Evolutionary conservation across 2,888 invertebrate species (phyloP), one percentile per base, ranked within the genome.

Genomic region (Diadromus collaris): DNA sequence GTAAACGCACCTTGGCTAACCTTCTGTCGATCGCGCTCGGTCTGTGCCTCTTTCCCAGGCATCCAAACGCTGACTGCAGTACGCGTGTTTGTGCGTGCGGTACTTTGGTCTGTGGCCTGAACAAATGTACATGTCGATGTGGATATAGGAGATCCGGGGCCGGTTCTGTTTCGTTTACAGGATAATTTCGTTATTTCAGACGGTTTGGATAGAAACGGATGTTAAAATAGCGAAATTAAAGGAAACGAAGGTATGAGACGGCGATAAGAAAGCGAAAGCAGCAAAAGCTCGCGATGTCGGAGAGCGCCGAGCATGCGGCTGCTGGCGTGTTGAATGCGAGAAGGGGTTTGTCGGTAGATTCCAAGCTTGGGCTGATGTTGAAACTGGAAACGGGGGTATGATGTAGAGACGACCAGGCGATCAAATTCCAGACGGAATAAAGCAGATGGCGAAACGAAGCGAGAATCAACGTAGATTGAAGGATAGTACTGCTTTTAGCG

Each of bases 381-480:
- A 71, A 73, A 67, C 60, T 73, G 67, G 74, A 69, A 77, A 70
- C 70, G 70, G 65, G 34, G 74, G 77, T 70, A 71, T 27, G 70
- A 74, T 61, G 24, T 58, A 19, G 51, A 29, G 56, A 34, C 56
- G 76, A 70, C 80, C 60, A 56, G 67, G 58, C 76, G 80, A 80
- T 80, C 74, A 77, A 77, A 80, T 80, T 80, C 80, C 76, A 77
- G 80, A 77, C 76, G 70, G 69, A 77, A 75, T 78, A 79, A 80
- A 80, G 79, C 70, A 73, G 77, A 78, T 70, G 75, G 76, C 60
- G 76, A 61, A 80, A 81, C 79, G 81, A 81, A 81, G 70, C 71
- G 79, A 76, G 79, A 81, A 81, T 79, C 68, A 78, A 64, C 76
- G 56, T 65, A 81, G 79, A 76, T 64, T 64, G 51, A 76, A 73